phyloP scores from a whole-genome alignment of 2,888 invertebrate genomes.

The Rhagophthalmus giganteus region DNA sequence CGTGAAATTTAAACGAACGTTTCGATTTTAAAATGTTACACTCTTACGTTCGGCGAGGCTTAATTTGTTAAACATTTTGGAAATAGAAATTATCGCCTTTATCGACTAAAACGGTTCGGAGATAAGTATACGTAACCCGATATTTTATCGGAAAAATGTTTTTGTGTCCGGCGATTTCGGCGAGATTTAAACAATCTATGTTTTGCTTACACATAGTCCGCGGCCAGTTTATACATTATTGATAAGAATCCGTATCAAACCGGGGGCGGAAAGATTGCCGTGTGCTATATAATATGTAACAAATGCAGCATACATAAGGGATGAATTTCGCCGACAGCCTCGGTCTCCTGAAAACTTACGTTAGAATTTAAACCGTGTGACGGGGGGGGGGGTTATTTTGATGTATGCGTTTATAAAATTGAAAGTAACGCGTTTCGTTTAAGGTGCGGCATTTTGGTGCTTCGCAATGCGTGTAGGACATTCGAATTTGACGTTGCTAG shows the following conservation, averaged over 20 bases:
- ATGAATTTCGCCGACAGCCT: conserved; percentile 35
- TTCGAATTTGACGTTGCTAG: no score
- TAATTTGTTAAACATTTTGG: no score
- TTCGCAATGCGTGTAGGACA: no score
- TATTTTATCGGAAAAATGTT: neutral
- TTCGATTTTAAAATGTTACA: no score
- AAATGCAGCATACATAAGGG: conserved; percentile 42
- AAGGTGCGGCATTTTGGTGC: conserved; percentile 46
- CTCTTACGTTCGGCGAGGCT: no score
- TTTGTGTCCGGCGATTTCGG: conserved; percentile 15
- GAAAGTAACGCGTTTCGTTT: conserved; percentile 40
- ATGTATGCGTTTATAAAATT: conserved; percentile 44
- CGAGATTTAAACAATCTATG: conserved; percentile 32
- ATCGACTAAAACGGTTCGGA: no score
- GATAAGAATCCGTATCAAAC: conserved; percentile 28
- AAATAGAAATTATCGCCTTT: no score
- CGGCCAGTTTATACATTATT: conserved; percentile 33
- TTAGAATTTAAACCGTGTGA: conserved; percentile 36
- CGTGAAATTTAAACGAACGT: no score
- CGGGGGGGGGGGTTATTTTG: conserved; percentile 39
- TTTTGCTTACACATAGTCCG: conserved; percentile 33
- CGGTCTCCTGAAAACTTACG: conserved; percentile 35
- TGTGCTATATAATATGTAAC: conserved; percentile 43
- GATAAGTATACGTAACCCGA: no score
- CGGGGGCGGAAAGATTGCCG: conserved; percentile 25